A percentile compares a stretch with the other conserved stretches of the same genome.
These are phyloP conservation scores for Malurus cyaneus DNA, from an alignment of 2,113 vertebrate genomes.

Conservation along the genomic window DNA sequence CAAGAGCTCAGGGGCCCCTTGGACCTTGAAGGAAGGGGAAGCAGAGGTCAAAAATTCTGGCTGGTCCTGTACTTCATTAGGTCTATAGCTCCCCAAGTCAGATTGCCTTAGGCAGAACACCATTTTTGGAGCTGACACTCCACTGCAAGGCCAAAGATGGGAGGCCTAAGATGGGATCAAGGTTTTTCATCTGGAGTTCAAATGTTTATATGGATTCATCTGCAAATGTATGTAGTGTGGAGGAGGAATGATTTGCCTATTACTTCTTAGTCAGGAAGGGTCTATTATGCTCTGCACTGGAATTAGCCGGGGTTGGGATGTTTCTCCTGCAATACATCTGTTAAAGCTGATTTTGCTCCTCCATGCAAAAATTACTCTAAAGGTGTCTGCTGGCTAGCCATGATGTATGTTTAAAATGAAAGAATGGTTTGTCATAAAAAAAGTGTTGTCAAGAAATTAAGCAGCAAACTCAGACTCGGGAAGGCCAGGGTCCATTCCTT, in stretches of 20 bases:
- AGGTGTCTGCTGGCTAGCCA: not conserved
- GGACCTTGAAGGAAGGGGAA: constrained; percentile 6
- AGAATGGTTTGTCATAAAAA: not conserved
- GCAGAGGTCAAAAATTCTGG: not conserved
- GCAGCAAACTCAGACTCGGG: not conserved
- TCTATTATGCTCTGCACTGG: not conserved
- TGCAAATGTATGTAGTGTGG: not conserved
- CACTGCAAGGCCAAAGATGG: not conserved
- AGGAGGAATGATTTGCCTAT: not conserved
- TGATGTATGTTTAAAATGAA: not conserved
- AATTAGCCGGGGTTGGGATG: not conserved
- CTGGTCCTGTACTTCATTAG: not conserved
- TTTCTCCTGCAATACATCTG: not conserved
- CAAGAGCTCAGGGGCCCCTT: not conserved
- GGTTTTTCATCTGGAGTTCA: not conserved
- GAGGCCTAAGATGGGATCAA: not conserved
- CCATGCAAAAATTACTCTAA: not conserved
- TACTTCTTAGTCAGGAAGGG: not conserved
- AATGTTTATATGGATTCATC: not conserved
- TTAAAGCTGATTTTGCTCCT: not conserved
- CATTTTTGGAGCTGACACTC: not conserved
- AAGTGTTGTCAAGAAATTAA: not conserved
- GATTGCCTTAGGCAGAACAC: not conserved
- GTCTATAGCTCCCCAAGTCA: not conserved
- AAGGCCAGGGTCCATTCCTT: not conserved